Base-by-base conservation (phyloP, 92 coral and sea anemone species). In the Porites cylindrica region DNA sequence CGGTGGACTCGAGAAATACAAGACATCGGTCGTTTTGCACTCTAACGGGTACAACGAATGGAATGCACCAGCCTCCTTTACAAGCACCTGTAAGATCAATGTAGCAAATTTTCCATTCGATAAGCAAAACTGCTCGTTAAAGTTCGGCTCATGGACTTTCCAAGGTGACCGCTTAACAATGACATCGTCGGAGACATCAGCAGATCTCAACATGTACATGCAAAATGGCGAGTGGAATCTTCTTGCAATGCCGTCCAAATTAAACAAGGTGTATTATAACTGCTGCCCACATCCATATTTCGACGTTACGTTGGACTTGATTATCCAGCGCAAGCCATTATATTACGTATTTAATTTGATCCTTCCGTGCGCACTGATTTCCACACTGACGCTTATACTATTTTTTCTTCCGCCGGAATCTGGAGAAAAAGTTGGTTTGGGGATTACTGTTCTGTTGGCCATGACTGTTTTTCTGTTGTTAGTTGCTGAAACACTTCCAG, bases 121-220 rank as follows among this genome's bases (percentile, higher is more conserved):
- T 94, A 94, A 88, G 11, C 99, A 97, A 76, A 92, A 86, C 26
- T 97, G 99, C 64, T 83, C 94, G n/a, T 81, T 97, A 18, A 93
- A 91, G 38, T 97, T 97, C 38, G 99, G 99, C 76, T 97, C 99
- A 51, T 97, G 99, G 99, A 94, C 97, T 24, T 93, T 93, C 72
- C 89, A 71, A 43, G 96, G 98, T 3, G 93, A 92, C 84, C 97
- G 98, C 50, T 74, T 97, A 51, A 74, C 92, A 19, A 91, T 97
- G 93, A 61, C 72, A n/a, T 91, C 96, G 43, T 38, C 90, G 6
- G 76, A 88, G 17, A 56, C 89, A 9, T 89, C 95, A 8, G 98
- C 96, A 3, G 99, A 96, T 64, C 83, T 88, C 0, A 70, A 59
- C 43, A 75, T 85, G 82, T 95, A 88, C 84, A 92, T 92, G 60